Conservation (phyloP, 1,140 invertebrate genomes). For the Drepana arcuata region DNA sequence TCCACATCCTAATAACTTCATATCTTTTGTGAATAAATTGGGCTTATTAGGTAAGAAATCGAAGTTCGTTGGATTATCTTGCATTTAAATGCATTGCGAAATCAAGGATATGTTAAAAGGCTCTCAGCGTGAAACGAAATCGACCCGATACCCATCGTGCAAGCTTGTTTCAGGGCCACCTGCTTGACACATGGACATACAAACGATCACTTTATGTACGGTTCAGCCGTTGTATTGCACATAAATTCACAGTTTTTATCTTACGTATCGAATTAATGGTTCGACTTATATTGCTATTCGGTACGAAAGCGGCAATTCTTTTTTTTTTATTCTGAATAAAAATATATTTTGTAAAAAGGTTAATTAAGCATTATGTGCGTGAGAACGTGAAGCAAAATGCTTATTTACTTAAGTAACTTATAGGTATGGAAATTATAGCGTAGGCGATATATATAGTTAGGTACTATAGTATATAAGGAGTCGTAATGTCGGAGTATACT, state of each 20-base stretch:
- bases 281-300: constrained; percentile 20
- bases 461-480: too few relatives aligned
- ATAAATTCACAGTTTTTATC: constrained; percentile 60
- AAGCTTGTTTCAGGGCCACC: constrained; percentile 41
- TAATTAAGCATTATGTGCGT: constrained; percentile 18
- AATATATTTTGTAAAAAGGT: constrained; percentile 12
- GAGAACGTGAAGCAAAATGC: too few relatives aligned
- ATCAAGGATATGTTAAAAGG: constrained; percentile 33
- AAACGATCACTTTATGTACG: constrained; percentile 41
- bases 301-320: constrained; percentile 17
- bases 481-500: too few relatives aligned
- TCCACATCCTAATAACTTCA: constrained; percentile 22
- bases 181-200: constrained; percentile 46
- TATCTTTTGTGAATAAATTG: constrained; percentile 24
- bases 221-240: constrained; percentile 28
- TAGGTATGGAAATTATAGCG: too few relatives aligned
- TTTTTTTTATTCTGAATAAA: constrained; percentile 17
- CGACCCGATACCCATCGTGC: constrained; percentile 33
- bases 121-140: constrained; percentile 47
- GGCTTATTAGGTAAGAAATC: constrained; percentile 26
- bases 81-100: constrained; percentile 50
- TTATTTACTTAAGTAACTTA: too few relatives aligned
- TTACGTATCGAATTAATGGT: constrained; percentile 45
- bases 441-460: too few relatives aligned
- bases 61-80: constrained; percentile 31